phyloP scores from a whole-genome alignment of 2,888 invertebrate species.

The Uloborus plumipes region DNA sequence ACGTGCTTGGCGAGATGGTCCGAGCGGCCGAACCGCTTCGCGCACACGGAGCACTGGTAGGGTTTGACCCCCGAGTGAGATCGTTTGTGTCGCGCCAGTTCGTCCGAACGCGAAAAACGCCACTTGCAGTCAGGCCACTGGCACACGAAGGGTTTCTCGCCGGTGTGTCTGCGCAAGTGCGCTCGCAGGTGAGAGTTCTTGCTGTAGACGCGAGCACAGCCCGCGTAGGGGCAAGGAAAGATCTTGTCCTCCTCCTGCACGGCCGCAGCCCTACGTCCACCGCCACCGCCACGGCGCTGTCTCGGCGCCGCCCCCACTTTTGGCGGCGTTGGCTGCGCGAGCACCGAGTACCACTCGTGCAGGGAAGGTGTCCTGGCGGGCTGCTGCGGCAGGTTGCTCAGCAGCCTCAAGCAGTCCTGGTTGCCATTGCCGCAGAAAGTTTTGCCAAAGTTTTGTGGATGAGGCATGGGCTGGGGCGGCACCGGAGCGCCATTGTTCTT shows the following conservation, averaged over 20 bases:
- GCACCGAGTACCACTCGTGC: slow-evolving; percentile 31
- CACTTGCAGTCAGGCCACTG: slow-evolving; percentile 83
- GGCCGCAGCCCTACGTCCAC: slow-evolving; percentile 16
- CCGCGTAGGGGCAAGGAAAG: slow-evolving; percentile 77
- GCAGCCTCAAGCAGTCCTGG: slow-evolving; percentile 26
- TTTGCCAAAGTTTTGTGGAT: slow-evolving; percentile 17
- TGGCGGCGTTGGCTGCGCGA: not conserved
- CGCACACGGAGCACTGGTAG: slow-evolving; percentile 88
- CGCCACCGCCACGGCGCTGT: slow-evolving; percentile 14
- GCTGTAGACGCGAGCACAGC: slow-evolving; percentile 85
- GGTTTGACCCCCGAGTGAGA: slow-evolving; percentile 96
- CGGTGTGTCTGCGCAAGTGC: slow-evolving; percentile 87
- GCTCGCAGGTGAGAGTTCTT: slow-evolving; percentile 92
- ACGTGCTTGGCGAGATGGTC: slow-evolving; percentile 94
- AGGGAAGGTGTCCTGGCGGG: not conserved
- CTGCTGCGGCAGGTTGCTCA: slow-evolving; percentile 8
- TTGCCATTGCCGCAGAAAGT: slow-evolving; percentile 1
- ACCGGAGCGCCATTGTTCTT: not conserved
- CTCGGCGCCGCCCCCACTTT: not conserved
- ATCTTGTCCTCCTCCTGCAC: slow-evolving; percentile 50
- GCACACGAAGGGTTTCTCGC: slow-evolving; percentile 76
- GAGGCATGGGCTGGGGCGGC: slow-evolving; percentile 7
- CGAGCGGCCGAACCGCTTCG: slow-evolving; percentile 90
- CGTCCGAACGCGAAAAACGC: slow-evolving; percentile 95
- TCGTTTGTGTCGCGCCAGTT: slow-evolving; percentile 89